A percentile compares a stretch with the other conserved stretches of the same genome.
These are phyloP conservation scores for Caenorhabditis sulstoni DNA, from an alignment of 2,888 invertebrate species.

Conservation along the genomic window DNA sequence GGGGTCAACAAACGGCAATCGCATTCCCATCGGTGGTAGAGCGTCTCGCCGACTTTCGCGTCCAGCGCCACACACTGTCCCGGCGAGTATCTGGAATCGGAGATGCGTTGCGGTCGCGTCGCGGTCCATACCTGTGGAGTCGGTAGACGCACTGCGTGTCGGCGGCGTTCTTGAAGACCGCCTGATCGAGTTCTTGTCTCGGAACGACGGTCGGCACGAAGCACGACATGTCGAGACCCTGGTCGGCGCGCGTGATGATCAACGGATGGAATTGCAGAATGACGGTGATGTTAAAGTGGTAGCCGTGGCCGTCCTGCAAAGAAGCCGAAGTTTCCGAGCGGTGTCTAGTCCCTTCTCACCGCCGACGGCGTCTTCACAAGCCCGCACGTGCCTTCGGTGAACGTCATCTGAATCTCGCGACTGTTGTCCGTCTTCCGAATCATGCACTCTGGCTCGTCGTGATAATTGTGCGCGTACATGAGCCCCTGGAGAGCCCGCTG, in stretches of 20 bases:
- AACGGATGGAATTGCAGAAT: constrained; percentile 79
- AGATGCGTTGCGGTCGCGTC: not conserved
- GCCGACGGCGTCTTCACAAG: constrained; percentile 69
- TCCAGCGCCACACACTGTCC: constrained; percentile 78
- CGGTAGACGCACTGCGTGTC: constrained; percentile 77
- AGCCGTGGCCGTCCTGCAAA: constrained; percentile 73
- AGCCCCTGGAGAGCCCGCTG: constrained; percentile 76
- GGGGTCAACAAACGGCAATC: constrained; percentile 69
- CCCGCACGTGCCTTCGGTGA: constrained; percentile 74
- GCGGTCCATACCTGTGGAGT: constrained; percentile 69
- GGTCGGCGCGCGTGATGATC: constrained; percentile 78
- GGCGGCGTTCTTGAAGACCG: constrained; percentile 65
- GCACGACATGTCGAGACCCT: constrained; percentile 75
- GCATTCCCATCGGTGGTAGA: constrained; percentile 79
- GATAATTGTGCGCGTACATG: constrained; percentile 76
- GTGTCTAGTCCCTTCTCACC: constrained; percentile 48
- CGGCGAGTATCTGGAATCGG: constrained; percentile 63
- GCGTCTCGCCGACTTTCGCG: constrained; percentile 78
- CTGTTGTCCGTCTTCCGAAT: constrained; percentile 67
- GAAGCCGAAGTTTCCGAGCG: too few relatives aligned
- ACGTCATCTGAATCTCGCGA: constrained; percentile 74
- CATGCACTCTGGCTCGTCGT: constrained; percentile 73
- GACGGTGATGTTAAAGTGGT: constrained; percentile 75
- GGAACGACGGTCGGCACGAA: constrained; percentile 71
- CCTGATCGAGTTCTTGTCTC: constrained; percentile 68